Conservation (phyloP, 2,113 vertebrate species). For the Festucalex cinctus region DNA sequence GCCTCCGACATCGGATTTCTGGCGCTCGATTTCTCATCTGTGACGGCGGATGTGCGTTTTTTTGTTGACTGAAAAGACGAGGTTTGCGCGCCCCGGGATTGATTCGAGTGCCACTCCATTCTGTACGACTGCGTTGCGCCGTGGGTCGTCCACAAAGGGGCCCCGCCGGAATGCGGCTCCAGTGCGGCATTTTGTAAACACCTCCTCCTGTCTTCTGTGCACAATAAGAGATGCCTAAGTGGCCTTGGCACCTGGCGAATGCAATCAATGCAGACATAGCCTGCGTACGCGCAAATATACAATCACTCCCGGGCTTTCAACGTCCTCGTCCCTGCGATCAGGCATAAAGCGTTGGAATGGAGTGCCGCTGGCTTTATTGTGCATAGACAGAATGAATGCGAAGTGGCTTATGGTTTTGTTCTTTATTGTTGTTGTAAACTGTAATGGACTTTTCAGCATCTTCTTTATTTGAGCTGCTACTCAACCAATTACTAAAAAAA, state of each 20-base stretch:
- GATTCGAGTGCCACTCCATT: slow-evolving; percentile 45
- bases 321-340: slow-evolving; percentile 3
- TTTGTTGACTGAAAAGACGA: slow-evolving; percentile 33
- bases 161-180: slow-evolving; percentile 40
- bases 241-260: slow-evolving; percentile 40
- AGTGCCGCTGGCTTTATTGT: slow-evolving; percentile 11
- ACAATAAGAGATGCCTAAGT: slow-evolving; percentile 39
- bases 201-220: slow-evolving; percentile 33
- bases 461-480: slow-evolving; percentile 10
- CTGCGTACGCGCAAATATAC: slow-evolving; percentile 15
- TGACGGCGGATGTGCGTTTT: slow-evolving; percentile 32
- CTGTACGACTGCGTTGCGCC: slow-evolving; percentile 29
- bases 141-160: slow-evolving; percentile 37
- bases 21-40: slow-evolving; percentile 16
- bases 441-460: slow-evolving; percentile 21
- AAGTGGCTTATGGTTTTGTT: slow-evolving; percentile 10
- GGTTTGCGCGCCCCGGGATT: slow-evolving; percentile 33
- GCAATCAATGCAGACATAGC: slow-evolving; percentile 15
- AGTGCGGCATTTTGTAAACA: slow-evolving; percentile 34
- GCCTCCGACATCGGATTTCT: slow-evolving; percentile 13
- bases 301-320: slow-evolving; percentile 3
- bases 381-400: slow-evolving; percentile 14
- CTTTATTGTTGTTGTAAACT: slow-evolving; percentile 23
- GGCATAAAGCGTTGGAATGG: slow-evolving; percentile 15
- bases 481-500: slow-evolving; percentile 21